Evolutionary conservation across 64 coral and sea anemone species (phyloP), one percentile per base, ranked within the genome.

Genomic region (Porites lutea): DNA sequence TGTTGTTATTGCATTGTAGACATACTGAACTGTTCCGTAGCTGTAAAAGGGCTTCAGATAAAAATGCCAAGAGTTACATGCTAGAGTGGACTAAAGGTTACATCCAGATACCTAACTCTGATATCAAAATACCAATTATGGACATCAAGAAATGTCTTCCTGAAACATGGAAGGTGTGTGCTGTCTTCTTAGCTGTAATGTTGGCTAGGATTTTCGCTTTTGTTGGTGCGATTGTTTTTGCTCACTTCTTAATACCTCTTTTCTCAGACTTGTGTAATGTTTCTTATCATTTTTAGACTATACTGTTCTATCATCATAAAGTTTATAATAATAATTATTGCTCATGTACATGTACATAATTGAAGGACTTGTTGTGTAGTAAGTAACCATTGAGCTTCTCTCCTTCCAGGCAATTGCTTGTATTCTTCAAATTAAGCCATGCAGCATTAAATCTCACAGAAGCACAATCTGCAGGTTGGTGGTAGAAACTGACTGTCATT

Each of bases 11-110:
- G 12, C 62, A n/a, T 82, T 64, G 44, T 47, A 96, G 95, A 46
- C 95, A 96, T 22, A 96, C 95, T 57, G 95, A 96, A 85, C 52
- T 96, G 75, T 96, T 96, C 16, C 65, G 95, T n/a, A 96, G 95
- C 18, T 96, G 95, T 87, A 88, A 96, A 18, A 37, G 48, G 11
- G 69, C 87, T 45, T 90, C 95, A 53, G 95, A 96, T 49, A 68
- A 63, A 1, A 61, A 63, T 76, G 95, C 95, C 71, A 96, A 96
- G 75, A 83, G 77, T 75, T 91, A 96, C 72, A 75, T 96, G 71
- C 88, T 94, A 52, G 90, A 94, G 20, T 96, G 95, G 95, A 72
- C 86, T 19, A 94, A 96, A 88, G 95, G 95, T 13, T 84, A 91
- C 10, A 90, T 96, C 51, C 71, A 74, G 19, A 83, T 96, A 65